phyloP scores from a whole-genome alignment of 2,888 invertebrate genomes.

The Embidobia sp. region DNA sequence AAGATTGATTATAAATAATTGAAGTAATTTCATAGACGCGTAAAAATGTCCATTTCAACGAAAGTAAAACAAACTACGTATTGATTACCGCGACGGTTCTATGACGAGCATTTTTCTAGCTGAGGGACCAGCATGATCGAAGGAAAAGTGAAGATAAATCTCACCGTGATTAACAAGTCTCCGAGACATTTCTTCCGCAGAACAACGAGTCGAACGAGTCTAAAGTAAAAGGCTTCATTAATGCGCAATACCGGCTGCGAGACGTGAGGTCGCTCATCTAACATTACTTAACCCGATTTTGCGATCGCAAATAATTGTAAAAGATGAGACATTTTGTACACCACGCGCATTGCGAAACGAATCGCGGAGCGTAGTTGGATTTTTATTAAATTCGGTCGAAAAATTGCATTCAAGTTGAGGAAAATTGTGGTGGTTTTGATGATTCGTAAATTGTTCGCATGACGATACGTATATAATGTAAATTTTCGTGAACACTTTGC shows the following conservation, averaged over 20 bases:
- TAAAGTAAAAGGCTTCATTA: slow-evolving; percentile 31
- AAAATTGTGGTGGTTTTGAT: no score
- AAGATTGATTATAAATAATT: no score
- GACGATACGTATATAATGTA: no score
- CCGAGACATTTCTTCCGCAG: background rate
- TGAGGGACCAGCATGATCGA: background rate
- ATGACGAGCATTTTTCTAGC: background rate
- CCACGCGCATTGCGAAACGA: no score
- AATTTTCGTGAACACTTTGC: no score
- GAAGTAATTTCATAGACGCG: slow-evolving; percentile 32
- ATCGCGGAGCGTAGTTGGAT: no score
- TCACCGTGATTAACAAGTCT: background rate
- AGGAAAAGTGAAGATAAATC: background rate
- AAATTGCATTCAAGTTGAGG: no score
- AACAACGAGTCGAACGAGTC: background rate
- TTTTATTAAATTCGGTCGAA: no score
- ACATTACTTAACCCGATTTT: slow-evolving; percentile 25
- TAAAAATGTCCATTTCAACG: slow-evolving; percentile 34
- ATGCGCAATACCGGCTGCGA: slow-evolving; percentile 32
- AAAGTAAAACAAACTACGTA: slow-evolving; percentile 33
- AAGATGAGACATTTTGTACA: no score
- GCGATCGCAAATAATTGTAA: no score
- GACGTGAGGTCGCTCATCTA: slow-evolving; percentile 26
- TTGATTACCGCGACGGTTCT: slow-evolving; percentile 17
- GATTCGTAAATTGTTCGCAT: no score